Percentiles rank a stretch among this genome's conserved stretches.
Conservation (phyloP, 2,888 invertebrate species). For the Pristionchus fissidentatus region DNA sequence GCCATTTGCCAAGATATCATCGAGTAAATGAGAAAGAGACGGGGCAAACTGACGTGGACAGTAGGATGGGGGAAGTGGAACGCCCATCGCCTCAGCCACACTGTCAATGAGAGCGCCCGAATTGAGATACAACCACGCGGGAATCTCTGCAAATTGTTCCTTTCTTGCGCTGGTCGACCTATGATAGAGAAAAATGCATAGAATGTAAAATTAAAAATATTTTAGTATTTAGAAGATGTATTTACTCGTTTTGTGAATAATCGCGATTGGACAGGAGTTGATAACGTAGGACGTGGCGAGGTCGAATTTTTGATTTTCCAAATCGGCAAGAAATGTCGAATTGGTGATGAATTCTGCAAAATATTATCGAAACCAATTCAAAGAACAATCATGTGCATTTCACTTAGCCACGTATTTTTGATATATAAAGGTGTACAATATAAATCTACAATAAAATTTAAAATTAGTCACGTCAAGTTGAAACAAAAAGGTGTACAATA, state of each 20-base stretch:
- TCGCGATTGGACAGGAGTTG: conserved; percentile 56
- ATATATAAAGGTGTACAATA: too few relatives aligned
- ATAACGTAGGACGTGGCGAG: conserved; percentile 66
- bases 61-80: conserved; percentile 65
- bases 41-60: conserved; percentile 61
- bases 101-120: conserved; percentile 63
- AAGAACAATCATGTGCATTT: too few relatives aligned
- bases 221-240: neutral
- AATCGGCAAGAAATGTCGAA: conserved; percentile 57
- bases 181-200: neutral
- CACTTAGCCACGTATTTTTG: too few relatives aligned
- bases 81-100: conserved; percentile 62
- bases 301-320: conserved; percentile 65
- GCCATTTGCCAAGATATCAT: too few relatives aligned
- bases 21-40: too few relatives aligned
- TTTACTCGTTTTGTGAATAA: conserved; percentile 50
- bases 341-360: conserved; percentile 52
- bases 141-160: conserved; percentile 54
- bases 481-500: neutral
- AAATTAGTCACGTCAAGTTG: too few relatives aligned
- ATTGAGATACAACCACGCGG: conserved; percentile 62
- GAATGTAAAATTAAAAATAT: too few relatives aligned
- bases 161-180: too few relatives aligned
- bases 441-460: too few relatives aligned
- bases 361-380: too few relatives aligned